A percentile compares a stretch with the other conserved stretches of the same genome.
These are phyloP conservation scores for Channa maculata DNA, from an alignment of 2,113 vertebrate genomes.

Conservation along the genomic window DNA sequence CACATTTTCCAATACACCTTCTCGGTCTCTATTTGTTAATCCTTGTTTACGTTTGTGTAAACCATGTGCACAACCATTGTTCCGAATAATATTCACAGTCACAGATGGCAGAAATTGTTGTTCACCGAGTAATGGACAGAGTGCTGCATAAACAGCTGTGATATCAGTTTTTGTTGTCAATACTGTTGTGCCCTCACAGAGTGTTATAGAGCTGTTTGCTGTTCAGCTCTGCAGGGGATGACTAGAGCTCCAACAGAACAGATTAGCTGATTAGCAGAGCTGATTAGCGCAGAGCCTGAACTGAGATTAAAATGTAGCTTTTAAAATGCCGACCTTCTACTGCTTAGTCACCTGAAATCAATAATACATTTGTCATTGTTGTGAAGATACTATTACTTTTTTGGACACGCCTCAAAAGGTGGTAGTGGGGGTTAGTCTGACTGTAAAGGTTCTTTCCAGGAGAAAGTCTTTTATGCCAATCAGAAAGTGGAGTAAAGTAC, in stretches of 20 bases:
- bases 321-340: neutral
- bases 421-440: slow-evolving; percentile 21
- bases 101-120: slow-evolving; percentile 55
- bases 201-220: slow-evolving; percentile 42
- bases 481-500: slow-evolving; percentile 43
- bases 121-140: slow-evolving; percentile 54
- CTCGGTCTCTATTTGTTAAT: slow-evolving; percentile 14
- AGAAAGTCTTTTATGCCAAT: slow-evolving; percentile 65
- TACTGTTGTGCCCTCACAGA: slow-evolving; percentile 49
- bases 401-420: slow-evolving; percentile 15
- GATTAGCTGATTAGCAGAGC: too few relatives aligned
- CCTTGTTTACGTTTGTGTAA: slow-evolving; percentile 20
- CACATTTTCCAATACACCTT: slow-evolving; percentile 33
- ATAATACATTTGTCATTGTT: neutral
- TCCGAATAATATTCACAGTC: slow-evolving; percentile 2
- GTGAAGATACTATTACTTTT: slow-evolving; percentile 24
- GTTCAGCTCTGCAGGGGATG: slow-evolving; percentile 44
- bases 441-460: slow-evolving; percentile 45
- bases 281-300: too few relatives aligned
- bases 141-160: slow-evolving; percentile 56
- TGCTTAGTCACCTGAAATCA: slow-evolving; percentile 19
- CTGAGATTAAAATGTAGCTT: too few relatives aligned
- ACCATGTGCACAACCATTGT: slow-evolving; percentile 11
- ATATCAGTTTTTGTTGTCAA: slow-evolving; percentile 69
- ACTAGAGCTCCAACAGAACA: slow-evolving; percentile 34